Conservation (phyloP, 1,140 invertebrate species). For the Uloborus diversus region DNA sequence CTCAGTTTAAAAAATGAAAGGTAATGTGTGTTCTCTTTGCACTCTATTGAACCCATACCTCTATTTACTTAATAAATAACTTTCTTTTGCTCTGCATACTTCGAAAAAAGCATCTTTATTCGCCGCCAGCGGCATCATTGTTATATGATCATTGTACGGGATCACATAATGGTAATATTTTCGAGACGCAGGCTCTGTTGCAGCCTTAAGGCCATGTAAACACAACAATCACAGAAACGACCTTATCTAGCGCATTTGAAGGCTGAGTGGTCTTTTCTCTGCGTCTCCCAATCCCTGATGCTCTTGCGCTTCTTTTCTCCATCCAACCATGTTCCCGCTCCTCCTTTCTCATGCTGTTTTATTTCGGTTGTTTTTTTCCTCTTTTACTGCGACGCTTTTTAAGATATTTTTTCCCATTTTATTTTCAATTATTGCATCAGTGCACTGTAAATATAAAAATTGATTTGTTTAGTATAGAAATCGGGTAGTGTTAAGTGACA, state of each 20-base stretch:
- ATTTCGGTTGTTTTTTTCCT: neutral
- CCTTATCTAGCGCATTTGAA: constrained; percentile 51
- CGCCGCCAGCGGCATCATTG: neutral
- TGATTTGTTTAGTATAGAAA: no score
- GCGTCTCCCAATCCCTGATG: constrained; percentile 39
- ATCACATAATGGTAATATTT: constrained; percentile 47
- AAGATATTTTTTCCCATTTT: neutral
- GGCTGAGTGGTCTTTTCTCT: constrained; percentile 46
- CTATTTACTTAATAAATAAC: constrained; percentile 51
- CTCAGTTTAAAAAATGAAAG: constrained; percentile 1
- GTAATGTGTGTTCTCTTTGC: constrained; percentile 2
- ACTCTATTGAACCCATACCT: constrained; percentile 38
- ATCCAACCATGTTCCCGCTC: constrained; percentile 10
- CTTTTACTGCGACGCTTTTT: constrained; percentile 13
- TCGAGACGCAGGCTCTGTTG: neutral
- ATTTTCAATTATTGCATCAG: no score
- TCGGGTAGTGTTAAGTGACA: no score
- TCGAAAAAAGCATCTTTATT: constrained; percentile 9
- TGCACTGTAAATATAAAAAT: no score
- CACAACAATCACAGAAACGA: constrained; percentile 54
- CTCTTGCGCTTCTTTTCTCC: constrained; percentile 53
- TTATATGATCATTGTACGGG: neutral
- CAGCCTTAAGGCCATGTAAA: constrained; percentile 49
- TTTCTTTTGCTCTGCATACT: constrained; percentile 2
- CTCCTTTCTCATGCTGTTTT: neutral